Evolutionary conservation across 2,888 invertebrate species (phyloP).

Genomic region (Empis livida): DNA sequence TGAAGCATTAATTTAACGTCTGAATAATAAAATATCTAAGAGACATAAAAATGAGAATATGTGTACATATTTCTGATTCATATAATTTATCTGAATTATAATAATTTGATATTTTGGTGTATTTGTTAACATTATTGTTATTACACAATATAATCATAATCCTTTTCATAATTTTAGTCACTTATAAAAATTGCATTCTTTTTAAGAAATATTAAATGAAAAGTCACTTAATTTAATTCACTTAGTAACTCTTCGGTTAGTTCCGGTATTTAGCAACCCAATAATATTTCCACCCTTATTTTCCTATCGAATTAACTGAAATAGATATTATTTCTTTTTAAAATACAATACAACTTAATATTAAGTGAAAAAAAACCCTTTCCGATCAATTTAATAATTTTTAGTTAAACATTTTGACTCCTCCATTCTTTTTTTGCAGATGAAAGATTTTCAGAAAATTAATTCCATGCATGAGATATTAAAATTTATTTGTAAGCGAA

Average conservation of each 20-base stretch:
- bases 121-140: no score
- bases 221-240: conserved; percentile 1
- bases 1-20: no score
- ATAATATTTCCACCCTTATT: not conserved
- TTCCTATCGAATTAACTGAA: not conserved
- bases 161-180: no score
- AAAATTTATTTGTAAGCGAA: not conserved
- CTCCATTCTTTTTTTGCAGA: conserved; percentile 1
- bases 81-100: no score
- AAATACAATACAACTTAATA: not conserved
- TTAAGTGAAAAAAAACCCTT: not conserved
- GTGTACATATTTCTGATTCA: no score
- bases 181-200: no score
- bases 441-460: not conserved
- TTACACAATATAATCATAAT: no score
- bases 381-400: conserved; percentile 8
- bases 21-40: no score
- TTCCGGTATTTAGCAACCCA: conserved; percentile 8
- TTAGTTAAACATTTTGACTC: conserved; percentile 8
- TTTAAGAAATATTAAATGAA: not conserved
- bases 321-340: not conserved
- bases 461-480: not conserved
- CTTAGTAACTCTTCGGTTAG: conserved; percentile 3
- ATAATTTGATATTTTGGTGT: no score
- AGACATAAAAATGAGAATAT: no score